phyloP scores from a whole-genome alignment of 2,888 invertebrate species.

The Scaptodrosophila latifasciaeformis region DNA sequence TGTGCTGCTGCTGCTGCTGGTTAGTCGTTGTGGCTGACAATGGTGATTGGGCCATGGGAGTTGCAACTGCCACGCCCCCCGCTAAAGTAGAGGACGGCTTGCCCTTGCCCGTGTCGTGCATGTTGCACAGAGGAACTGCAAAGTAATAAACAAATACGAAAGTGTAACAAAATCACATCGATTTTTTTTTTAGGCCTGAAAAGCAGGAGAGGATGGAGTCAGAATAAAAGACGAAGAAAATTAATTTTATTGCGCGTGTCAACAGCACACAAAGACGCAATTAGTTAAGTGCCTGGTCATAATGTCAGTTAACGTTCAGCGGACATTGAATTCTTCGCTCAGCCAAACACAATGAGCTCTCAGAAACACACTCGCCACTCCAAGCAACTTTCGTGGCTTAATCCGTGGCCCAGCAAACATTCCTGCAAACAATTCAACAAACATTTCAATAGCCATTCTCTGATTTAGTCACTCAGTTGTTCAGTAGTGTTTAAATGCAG shows the following conservation, averaged over 20 bases:
- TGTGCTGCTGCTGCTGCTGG: constrained; percentile 36
- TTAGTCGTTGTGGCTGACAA: constrained; percentile 29
- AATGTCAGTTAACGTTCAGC: constrained; percentile 47
- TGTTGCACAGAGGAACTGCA: constrained; percentile 69
- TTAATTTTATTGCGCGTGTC: constrained; percentile 62
- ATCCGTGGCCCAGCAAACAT: background rate
- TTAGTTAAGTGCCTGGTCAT: constrained; percentile 62
- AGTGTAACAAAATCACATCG: background rate
- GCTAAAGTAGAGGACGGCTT: constrained; percentile 65
- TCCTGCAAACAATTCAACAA: constrained; percentile 30
- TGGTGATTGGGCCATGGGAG: constrained; percentile 30
- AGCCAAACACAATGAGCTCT: constrained; percentile 22
- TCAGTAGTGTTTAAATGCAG: constrained; percentile 23
- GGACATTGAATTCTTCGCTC: background rate
- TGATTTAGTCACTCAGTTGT: too few relatives aligned
- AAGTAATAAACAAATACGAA: constrained; percentile 4
- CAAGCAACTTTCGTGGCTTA: background rate
- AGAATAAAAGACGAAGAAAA: constrained; percentile 23
- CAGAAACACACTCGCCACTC: constrained; percentile 32
- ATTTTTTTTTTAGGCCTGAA: background rate
- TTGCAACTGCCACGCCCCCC: background rate
- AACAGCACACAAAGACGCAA: constrained; percentile 59
- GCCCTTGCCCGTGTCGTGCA: constrained; percentile 65
- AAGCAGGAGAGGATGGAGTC: constrained; percentile 14
- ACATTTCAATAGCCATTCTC: too few relatives aligned